Base-by-base conservation (phyloP, 2,888 invertebrate genomes). In the Exephanes ischioxanthus region DNA sequence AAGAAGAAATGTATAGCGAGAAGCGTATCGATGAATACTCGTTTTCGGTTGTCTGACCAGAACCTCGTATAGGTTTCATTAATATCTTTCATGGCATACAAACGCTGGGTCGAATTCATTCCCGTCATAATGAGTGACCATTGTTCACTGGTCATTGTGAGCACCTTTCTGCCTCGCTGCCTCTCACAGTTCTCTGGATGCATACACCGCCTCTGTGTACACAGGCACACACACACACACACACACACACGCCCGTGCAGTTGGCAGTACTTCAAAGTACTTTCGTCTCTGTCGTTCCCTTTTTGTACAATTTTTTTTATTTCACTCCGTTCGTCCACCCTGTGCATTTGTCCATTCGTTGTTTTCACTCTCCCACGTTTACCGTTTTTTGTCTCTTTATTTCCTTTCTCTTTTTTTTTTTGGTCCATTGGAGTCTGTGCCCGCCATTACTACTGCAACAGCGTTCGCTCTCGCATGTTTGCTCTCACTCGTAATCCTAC, bases 121-220 rank as follows among this genome's bases (percentile, higher is more conserved):
- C 86, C 87, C 88, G 85, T 68, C 67, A 82, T 91, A 91, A 92
- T 91, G 91, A 92, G 88, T 89, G 86, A 84, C 88, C 83, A 92
- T 92, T 92, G 92, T 92, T 90, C 89, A 90, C 87, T 87, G 85
- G 88, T 89, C 89, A 89, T 91, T 90, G 89, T 89, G 88, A 88
- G 84, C 84, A 84, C 70, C 82, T 79, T 82, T 79, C 66, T 66
- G 85, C 73, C 63, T 85, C 78, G 53, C 33, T 53, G 78, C 48
- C 51, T 63, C 63, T 63, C 63, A 63, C n/a, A 61, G 53, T 72
- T 63, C 70, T 66, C 30, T 51, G 55, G 55, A 66, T 76, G 55
- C 63, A 70, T 63, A 63, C 68, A 45, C 58, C 41, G 48, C 26
- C 41, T 53, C 30, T 61, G 41, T 45, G 41, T 41, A 41, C 41